Conservation (phyloP, 2,797 vertebrate genomes). For the Brachyalestes nurse region DNA sequence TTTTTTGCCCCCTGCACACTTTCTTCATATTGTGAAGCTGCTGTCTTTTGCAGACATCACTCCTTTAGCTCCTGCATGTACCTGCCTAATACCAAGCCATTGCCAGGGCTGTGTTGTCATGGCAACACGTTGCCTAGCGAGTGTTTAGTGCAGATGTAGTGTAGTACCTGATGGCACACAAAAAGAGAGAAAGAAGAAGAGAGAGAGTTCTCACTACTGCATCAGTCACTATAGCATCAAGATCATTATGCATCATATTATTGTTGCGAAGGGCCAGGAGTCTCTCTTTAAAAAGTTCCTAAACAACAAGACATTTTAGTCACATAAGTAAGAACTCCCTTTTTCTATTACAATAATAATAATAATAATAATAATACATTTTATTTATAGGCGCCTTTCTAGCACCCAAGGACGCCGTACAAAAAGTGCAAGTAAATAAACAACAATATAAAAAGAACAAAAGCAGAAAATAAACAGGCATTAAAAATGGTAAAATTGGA, state of each 20-base stretch:
- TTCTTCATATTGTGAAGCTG: too few species aligned
- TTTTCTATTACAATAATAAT: too few species aligned
- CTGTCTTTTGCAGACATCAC: slow-evolving; percentile 21
- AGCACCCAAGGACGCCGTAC: too few species aligned
- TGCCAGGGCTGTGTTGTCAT: slow-evolving; percentile 50
- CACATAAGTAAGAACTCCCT: too few species aligned
- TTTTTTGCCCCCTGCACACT: too few species aligned
- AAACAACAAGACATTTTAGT: too few species aligned
- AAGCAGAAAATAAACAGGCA: too few species aligned
- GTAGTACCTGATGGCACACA: slow-evolving; percentile 36
- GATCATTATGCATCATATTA: background rate
- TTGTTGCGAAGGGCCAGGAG: background rate
- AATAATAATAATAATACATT: too few species aligned
- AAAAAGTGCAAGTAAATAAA: too few species aligned
- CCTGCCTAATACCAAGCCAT: slow-evolving; percentile 46
- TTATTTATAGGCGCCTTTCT: too few species aligned
- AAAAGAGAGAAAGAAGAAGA: slow-evolving; percentile 24
- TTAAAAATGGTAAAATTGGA: too few species aligned
- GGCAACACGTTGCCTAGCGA: slow-evolving; percentile 44
- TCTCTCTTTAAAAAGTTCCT: background rate
- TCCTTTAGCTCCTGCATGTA: slow-evolving; percentile 7
- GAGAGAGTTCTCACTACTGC: slow-evolving; percentile 25
- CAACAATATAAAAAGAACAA: too few species aligned
- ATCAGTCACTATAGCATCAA: background rate
- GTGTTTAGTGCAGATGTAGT: slow-evolving; percentile 44